Base-by-base conservation (phyloP, 2,888 invertebrate genomes). In the Microctonus brassicae region DNA sequence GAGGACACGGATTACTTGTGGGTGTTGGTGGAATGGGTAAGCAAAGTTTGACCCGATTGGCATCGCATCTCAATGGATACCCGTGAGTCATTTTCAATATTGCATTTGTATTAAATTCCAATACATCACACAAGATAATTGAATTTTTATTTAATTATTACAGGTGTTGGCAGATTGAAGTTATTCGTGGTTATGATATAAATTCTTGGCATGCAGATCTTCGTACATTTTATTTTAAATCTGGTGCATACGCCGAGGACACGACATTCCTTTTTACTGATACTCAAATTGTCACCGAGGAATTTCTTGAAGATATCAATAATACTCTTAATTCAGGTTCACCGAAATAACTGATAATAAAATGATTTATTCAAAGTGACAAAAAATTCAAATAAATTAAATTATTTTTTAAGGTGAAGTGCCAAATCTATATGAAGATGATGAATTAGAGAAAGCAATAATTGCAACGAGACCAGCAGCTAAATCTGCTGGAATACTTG, bases 1-100 rank as follows among this genome's bases (percentile, higher is more conserved):
- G 97, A 42, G 97, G 97, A 6, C 96, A 97, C 87, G 94, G 94
- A 22, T 90, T 98, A 52, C 89, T 97, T 77, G 95, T 97, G 26
- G 96, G 96, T 0, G 94, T 95, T 0, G 96, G 97, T 5, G 97
- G 98, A 52, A 94, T 96, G 88, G 97, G 97, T 72, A 93, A 97
- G 69, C 94, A 97, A 82, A 96, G 96, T 75, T 90, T 97, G 42
- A 96, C 97, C 0, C 92, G 92, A 61, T 89, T 98, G 10, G 95
- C 95, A 0, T 93, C 96, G 0, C 95, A 95, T 82, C 90, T 96
- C 71, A 96, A 96, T 80, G 93, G 93, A 73, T 97, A 96, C 90
- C 94, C 92, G 91, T 91, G 85, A 79, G 87, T 62, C 22, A 55
- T 36, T 5, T 42, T 10, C 13, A 33, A 20, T 20, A 58, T 52